These are phyloP conservation scores for Parthenolecanium corni DNA, from an alignment of 2,888 invertebrate genomes.

Conservation along the genomic window DNA sequence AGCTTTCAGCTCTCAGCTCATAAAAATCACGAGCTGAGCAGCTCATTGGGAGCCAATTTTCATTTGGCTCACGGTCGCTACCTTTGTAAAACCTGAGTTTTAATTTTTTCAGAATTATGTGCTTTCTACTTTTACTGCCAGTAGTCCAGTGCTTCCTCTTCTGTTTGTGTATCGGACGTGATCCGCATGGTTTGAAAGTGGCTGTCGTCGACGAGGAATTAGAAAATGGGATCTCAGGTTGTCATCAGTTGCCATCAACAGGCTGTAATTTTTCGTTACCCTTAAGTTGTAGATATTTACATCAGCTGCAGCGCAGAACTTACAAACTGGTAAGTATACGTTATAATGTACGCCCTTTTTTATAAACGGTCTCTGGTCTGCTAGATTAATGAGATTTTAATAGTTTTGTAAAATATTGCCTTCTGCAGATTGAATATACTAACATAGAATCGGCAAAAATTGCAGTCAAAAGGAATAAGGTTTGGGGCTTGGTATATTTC, in stretches of 20 bases:
- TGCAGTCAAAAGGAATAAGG: constrained; percentile 56
- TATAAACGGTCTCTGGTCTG: neutral
- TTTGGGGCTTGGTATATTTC: constrained; percentile 67
- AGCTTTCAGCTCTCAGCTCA: too few relatives aligned
- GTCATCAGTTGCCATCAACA: constrained; percentile 34
- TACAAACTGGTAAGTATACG: constrained; percentile 50
- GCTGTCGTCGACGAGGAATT: constrained; percentile 71
- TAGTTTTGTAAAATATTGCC: too few relatives aligned
- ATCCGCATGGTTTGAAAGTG: constrained; percentile 60
- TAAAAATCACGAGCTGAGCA: too few relatives aligned
- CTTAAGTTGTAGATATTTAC: constrained; percentile 45
- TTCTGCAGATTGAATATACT: constrained; percentile 44
- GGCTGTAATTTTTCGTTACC: constrained; percentile 34
- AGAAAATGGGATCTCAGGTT: constrained; percentile 31
- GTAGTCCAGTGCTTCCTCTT: constrained; percentile 75
- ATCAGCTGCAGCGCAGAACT: constrained; percentile 54
- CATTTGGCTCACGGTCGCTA: too few relatives aligned
- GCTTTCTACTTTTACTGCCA: constrained; percentile 75
- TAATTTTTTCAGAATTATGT: constrained; percentile 51
- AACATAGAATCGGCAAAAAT: constrained; percentile 50
- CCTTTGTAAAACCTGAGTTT: neutral
- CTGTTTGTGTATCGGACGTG: constrained; percentile 78
- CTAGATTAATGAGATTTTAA: too few relatives aligned
- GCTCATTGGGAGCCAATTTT: too few relatives aligned
- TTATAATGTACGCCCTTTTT: too few relatives aligned